Conservation (phyloP, 2,797 vertebrate species). For the Strix occidentalis region DNA sequence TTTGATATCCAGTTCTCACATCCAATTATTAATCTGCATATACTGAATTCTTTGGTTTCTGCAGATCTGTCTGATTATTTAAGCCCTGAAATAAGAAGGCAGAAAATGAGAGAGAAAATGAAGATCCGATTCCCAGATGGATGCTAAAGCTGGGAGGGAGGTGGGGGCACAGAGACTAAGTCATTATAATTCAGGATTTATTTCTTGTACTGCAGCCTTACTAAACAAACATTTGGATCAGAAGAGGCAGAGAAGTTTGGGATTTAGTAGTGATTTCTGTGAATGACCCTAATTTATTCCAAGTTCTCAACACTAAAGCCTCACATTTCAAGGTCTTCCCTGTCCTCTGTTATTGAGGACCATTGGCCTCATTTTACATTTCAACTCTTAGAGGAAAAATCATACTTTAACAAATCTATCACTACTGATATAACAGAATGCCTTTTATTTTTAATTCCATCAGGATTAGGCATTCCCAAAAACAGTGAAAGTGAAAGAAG, state of each 20-base stretch:
- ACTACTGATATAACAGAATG: neutral
- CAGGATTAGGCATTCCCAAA: neutral
- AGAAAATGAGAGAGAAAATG: slow-evolving; percentile 47
- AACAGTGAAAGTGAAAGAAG: neutral
- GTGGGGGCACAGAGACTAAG: neutral
- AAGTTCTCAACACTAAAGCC: neutral
- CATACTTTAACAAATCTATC: neutral
- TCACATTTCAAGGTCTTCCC: slow-evolving; percentile 4
- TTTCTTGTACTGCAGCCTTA: neutral
- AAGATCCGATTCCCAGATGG: slow-evolving; percentile 52
- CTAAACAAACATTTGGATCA: slow-evolving; percentile 16
- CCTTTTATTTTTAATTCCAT: neutral
- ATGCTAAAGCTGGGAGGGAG: slow-evolving; percentile 24
- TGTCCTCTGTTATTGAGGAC: neutral
- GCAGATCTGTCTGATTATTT: slow-evolving; percentile 31
- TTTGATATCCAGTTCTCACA: slow-evolving; percentile 30
- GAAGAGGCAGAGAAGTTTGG: neutral
- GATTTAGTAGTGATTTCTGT: neutral
- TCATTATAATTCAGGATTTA: slow-evolving; percentile 30
- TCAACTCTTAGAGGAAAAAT: neutral
- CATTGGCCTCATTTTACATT: neutral
- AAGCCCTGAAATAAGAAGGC: slow-evolving; percentile 25
- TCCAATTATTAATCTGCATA: slow-evolving; percentile 44
- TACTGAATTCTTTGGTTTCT: slow-evolving; percentile 26
- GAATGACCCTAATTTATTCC: neutral